Evolutionary conservation across 1,140 invertebrate species (phyloP), one percentile per base, ranked within the genome.

Genomic region (Arctopsyche grandis): DNA sequence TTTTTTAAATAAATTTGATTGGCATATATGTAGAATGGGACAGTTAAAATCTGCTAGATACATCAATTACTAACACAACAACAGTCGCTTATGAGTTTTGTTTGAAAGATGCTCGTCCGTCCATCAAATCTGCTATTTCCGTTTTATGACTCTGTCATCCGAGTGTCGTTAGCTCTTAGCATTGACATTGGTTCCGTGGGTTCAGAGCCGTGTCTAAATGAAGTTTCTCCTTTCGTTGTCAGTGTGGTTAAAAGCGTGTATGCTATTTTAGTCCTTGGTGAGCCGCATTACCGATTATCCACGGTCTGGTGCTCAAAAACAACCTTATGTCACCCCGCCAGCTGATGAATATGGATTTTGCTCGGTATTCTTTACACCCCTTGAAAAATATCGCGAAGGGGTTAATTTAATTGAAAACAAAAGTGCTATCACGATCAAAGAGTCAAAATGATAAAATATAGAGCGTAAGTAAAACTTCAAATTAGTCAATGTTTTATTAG

Each of bases 291-390:
- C 73, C 78, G 60, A 81, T 81, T 81, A 78, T 76, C 78, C 58
- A 79, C 80, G 80, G 80, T 81, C 80, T 79, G 75, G 78, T 79
- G 80, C 52, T 63, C 56, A 7, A 43, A 44, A 52, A 44, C 56
- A 48, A 56, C 71, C 48, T 48, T 44, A 60, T 24, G 43, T 75
- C 52, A 60, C 58, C 46, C 38, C 46, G 69, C 24, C 29, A 70
- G 66, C 56, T 26, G 70, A 76, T 70, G 80, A 79, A 75, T 79
- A 81, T 81, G 78, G 75, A 81, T 79, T 81, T 77, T 79, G 75
- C 78, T 5, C 10, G 9, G 24, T 9, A 4, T 52, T 52, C 48
- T 38, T 38, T 38, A 7, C 29, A 38, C 48, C 48, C 48, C 48
- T 5, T 52, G 16, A 52, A 52, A 52, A 52, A 52, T 14, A 52